Base-by-base conservation (phyloP, 2,113 vertebrate genomes). In the Calcarius ornatus region DNA sequence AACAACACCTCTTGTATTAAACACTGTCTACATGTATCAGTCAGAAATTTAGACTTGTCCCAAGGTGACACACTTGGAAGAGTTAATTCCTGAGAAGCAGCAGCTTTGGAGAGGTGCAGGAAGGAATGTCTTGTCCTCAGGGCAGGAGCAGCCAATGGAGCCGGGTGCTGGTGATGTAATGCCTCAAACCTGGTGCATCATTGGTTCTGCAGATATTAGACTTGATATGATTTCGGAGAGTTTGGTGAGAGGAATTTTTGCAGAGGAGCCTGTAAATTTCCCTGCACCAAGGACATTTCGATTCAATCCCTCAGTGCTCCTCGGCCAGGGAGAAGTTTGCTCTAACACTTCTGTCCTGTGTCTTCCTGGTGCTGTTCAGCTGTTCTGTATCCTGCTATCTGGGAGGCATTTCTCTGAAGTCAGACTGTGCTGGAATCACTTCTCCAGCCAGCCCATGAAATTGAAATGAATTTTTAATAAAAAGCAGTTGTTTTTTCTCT, bases 391-490 rank as follows among this genome's bases (percentile, higher is more conserved):
- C 53, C 65, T 86, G 86, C 88, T 72, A 6, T 93, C 93, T 88
- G 81, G 82, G 88, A 90, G 92, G 80, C 76, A 78, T 90, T 93
- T 68, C 80, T 96, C 86, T 75, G 85, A 86, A 96, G 86, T 81
- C 94, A 94, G 86, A 66, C 90, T 61, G 60, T 42, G 92, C 90
- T 93, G 86, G 85, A 96, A 94, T 92, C 75, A 88, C 80, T 88
- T 93, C 90, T 94, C 76, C 80, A 93, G 95, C 76, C 77, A 88
- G 80, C 72, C 92, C 93, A 76, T 91, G 94, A 94, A 96, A 95
- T 88, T 72, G 88, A 96, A 95, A 95, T 94, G 82, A 96, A 93
- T 95, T 96, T 93, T 91, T 96, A 96, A 96, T 95, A 96, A 96
- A 95, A 97, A 95, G 86, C 94, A 94, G 90, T 96, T 96, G 93